Conservation (phyloP, 1,140 invertebrate species). For the Nasonia longicornis region DNA sequence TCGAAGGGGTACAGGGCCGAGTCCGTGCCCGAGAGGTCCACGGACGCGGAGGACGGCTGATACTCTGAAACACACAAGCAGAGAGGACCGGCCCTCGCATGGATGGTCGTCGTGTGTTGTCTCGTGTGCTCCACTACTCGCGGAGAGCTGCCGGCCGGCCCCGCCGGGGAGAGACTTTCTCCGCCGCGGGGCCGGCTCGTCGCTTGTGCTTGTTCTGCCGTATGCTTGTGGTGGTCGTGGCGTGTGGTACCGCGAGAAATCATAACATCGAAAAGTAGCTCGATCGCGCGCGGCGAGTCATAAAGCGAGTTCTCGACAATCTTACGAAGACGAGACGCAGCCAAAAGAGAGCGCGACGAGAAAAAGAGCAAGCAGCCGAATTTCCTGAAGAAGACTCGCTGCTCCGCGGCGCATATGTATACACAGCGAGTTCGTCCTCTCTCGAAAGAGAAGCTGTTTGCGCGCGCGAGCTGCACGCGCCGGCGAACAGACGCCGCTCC, state of each 20-base stretch:
- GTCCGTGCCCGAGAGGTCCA: slow-evolving; percentile 71
- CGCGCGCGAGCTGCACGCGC: not conserved
- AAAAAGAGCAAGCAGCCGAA: slow-evolving; percentile 19
- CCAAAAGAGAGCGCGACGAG: not conserved
- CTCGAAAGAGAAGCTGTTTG: slow-evolving; percentile 10
- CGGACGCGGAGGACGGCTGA: slow-evolving; percentile 67
- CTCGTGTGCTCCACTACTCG: not conserved
- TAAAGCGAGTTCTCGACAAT: slow-evolving; percentile 25
- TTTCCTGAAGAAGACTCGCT: slow-evolving; percentile 35
- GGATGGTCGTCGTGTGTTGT: not conserved
- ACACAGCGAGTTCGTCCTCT: slow-evolving; percentile 18
- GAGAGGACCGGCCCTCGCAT: not conserved
- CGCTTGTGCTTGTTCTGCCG: too few relatives aligned
- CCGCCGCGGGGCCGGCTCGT: too few relatives aligned
- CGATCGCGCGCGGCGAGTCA: not conserved
- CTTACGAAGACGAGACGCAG: too few relatives aligned
- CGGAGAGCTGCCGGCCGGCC: not conserved
- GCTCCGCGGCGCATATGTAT: not conserved
- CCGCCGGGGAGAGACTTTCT: too few relatives aligned
- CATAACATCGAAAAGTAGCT: too few relatives aligned
- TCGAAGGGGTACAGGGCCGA: slow-evolving; percentile 71
- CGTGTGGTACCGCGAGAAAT: not conserved
- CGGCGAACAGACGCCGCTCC: not conserved
- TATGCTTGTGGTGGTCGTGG: not conserved
- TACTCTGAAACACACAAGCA: slow-evolving; percentile 69